phyloP scores from a whole-genome alignment of 2,113 vertebrate species.

The Petromus typicus region DNA sequence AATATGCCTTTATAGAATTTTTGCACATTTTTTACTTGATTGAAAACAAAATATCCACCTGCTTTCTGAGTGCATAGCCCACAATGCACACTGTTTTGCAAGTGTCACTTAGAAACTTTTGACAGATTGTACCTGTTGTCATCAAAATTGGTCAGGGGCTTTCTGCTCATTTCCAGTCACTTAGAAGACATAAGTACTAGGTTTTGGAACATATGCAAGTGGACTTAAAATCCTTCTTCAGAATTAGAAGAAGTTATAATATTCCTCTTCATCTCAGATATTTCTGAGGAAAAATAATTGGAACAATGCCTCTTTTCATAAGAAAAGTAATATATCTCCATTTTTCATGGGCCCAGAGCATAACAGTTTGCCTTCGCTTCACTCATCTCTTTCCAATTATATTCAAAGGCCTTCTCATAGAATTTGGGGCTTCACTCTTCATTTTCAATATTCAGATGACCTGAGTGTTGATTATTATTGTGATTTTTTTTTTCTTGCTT shows the following conservation, averaged over 20 bases:
- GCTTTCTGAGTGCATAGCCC: background rate
- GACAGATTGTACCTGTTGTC: background rate
- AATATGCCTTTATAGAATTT: slow-evolving; percentile 16
- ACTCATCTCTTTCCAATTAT: background rate
- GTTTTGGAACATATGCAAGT: background rate
- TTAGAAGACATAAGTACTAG: background rate
- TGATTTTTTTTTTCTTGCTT: background rate
- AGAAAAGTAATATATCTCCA: slow-evolving; percentile 12
- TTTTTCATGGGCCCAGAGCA: background rate
- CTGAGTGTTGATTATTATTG: background rate
- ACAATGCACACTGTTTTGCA: background rate
- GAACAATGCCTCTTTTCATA: background rate
- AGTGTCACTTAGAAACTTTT: background rate
- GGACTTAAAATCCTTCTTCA: slow-evolving; percentile 31
- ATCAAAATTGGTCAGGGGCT: background rate
- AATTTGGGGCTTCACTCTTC: background rate
- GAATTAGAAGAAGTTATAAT: slow-evolving; percentile 25
- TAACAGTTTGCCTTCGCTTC: background rate
- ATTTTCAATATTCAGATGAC: slow-evolving; percentile 1
- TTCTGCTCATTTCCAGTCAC: background rate
- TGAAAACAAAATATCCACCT: slow-evolving; percentile 63
- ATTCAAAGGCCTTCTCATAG: background rate
- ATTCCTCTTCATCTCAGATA: background rate
- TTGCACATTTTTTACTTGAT: slow-evolving; percentile 34
- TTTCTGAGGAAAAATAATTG: slow-evolving; percentile 40